Base-by-base conservation (phyloP, 1,140 invertebrate genomes). In the Drosophila nikananu region DNA sequence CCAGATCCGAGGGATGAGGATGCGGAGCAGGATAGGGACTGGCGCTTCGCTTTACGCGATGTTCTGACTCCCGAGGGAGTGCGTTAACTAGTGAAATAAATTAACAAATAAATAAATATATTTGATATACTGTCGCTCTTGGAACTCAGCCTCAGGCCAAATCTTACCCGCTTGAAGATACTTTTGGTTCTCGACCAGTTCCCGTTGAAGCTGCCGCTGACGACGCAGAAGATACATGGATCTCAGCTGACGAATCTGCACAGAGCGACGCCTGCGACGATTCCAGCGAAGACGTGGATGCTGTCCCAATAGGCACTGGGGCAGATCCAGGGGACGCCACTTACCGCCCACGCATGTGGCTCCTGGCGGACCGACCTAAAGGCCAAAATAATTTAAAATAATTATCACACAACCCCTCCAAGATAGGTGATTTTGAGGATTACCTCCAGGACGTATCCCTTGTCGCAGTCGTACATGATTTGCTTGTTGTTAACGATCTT, bases 391-490 rank as follows among this genome's bases (percentile, higher is more conserved):
- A 8, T 27, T 27, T 6, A 27, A 27, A 8, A 8, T 6, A 27
- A 27, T 27, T 8, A 27, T 7, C 27, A 7, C 7, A 27, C 27
- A 27, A 8, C 27, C n/a, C 5, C 8, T 10, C 3, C 8, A 8
- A 5, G 8, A 4, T 12, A 6, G 1, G 13, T 37, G 12, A 3
- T 13, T 27, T 30, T 9, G 35, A 15, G 15, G 1, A 23, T 23
- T 77, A 97, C 96, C 21, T 95, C 95, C 7, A 98, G 87, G 2
- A 97, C 96, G 84, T 97, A 98, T 0, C 98, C 98, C 89, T 97
- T 97, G 71, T 98, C 96, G 92, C 98, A 99, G 80, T 99, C 97
- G 93, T 98, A 99, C 96, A 98, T 97, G 32, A 99, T 99, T 92
- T 99, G 97, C 77, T 98, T 97, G 89, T 99, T 99, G 93, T 98